phyloP scores from a whole-genome alignment of 1,140 invertebrate species.

The Sitobion miscanthi region DNA sequence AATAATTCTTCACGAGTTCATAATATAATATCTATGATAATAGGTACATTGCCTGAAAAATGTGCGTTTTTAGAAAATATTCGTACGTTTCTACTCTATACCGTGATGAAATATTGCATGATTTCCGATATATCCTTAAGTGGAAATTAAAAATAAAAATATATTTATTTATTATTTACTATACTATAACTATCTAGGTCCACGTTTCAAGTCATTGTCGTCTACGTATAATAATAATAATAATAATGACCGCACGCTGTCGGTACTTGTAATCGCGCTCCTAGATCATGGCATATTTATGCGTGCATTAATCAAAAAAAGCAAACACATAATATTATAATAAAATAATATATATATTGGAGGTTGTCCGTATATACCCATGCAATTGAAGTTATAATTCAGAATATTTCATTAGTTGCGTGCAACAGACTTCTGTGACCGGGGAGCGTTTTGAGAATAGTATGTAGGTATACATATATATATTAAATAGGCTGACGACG shows the following conservation, averaged over 20 bases:
- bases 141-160: not conserved
- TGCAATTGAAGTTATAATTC: not conserved
- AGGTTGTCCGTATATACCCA: not conserved
- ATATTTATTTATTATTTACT: not conserved
- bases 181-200: not conserved
- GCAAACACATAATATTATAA: not conserved
- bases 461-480: not conserved
- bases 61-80: not conserved
- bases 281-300: not conserved
- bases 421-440: not conserved
- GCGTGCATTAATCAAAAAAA: not conserved
- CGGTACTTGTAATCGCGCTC: not conserved
- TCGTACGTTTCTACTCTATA: not conserved
- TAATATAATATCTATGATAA: not conserved
- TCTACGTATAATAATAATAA: not conserved
- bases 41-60: not conserved
- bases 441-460: not conserved
- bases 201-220: not conserved
- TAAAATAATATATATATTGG: not conserved
- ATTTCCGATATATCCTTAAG: conserved; percentile 22
- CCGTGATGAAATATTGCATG: not conserved
- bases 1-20: not conserved
- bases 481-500: not conserved
- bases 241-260: not conserved
- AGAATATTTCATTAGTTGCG: not conserved